These are phyloP conservation scores for Epinephelus moara DNA, from an alignment of 2,113 vertebrate species.

Conservation along the genomic window DNA sequence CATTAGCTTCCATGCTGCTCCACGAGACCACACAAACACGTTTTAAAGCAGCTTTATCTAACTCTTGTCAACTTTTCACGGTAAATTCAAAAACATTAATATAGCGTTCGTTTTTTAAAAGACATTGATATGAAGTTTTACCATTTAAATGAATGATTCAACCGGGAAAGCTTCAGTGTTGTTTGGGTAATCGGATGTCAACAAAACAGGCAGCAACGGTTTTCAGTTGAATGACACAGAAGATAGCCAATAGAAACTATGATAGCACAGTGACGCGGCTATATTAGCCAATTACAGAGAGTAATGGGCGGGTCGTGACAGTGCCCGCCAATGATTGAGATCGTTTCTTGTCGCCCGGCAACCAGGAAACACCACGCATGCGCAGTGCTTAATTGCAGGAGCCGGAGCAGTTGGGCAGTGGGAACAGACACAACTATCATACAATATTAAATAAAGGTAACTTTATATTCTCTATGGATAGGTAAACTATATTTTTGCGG, in stretches of 20 bases:
- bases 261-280: fast-evolving
- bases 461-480: background rate
- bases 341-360: constrained; percentile 73
- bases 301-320: background rate
- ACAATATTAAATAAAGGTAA: constrained; percentile 45
- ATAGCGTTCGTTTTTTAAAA: background rate
- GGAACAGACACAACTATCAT: background rate
- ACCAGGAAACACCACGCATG: constrained; percentile 67
- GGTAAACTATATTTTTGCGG: too few species aligned
- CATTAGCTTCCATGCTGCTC: constrained; percentile 18
- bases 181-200: constrained; percentile 40
- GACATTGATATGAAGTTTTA: background rate
- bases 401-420: too few species aligned
- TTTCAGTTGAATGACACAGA: constrained; percentile 17
- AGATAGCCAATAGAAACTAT: constrained; percentile 56
- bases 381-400: background rate
- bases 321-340: constrained; percentile 37
- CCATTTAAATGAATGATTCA: constrained; percentile 51
- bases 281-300: constrained; percentile 44
- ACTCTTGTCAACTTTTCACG: background rate
- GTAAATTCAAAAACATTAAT: background rate
- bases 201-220: constrained; percentile 55
- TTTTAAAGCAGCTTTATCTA: background rate
- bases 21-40: background rate
- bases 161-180: background rate